Percentiles rank a stretch among this genome's conserved stretches.
Evolutionary conservation across 2,888 invertebrate genomes (phyloP).

Genomic region (Pollenia labialis): DNA sequence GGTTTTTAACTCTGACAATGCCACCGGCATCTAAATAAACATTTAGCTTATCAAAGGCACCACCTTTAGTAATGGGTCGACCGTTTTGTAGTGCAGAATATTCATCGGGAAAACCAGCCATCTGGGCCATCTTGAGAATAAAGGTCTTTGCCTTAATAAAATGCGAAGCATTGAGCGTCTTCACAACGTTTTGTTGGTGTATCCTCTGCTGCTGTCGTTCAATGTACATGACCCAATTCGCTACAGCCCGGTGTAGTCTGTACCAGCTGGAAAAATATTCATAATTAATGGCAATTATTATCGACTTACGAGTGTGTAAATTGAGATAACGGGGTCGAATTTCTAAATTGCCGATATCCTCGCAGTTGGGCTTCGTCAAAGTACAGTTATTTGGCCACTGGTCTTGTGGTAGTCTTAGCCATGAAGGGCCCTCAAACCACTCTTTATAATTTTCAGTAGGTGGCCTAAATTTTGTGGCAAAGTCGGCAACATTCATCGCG

Average conservation of each 20-base stretch:
- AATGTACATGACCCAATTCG: slow-evolving; percentile 30
- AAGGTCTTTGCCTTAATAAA: slow-evolving; percentile 33
- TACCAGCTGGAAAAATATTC: slow-evolving; percentile 53
- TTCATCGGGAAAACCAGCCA: slow-evolving; percentile 61
- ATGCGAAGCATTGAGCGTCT: neutral
- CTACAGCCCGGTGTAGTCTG: slow-evolving; percentile 31
- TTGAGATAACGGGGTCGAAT: slow-evolving; percentile 36
- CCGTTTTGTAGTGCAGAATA: slow-evolving; percentile 41
- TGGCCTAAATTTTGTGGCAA: slow-evolving; percentile 24
- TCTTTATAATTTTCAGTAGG: slow-evolving; percentile 21
- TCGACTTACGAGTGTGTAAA: slow-evolving; percentile 24
- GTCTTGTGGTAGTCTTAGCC: slow-evolving; percentile 14
- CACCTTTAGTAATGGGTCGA: neutral
- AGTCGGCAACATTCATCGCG: slow-evolving; percentile 44
- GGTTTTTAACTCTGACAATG: slow-evolving; percentile 49
- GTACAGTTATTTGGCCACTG: slow-evolving; percentile 44
- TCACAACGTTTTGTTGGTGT: slow-evolving; percentile 2
- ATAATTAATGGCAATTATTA: slow-evolving; percentile 32
- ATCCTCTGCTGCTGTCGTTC: slow-evolving; percentile 5
- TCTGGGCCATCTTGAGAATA: slow-evolving; percentile 39
- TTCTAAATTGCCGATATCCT: slow-evolving; percentile 11
- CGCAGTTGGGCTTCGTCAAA: neutral
- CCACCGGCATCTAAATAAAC: slow-evolving; percentile 58
- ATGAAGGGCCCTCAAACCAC: slow-evolving; percentile 63
- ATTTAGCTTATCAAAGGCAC: slow-evolving; percentile 20